Evolutionary conservation across 2,113 vertebrate species (phyloP), one percentile per base, ranked within the genome.

Genomic region (Hydropotes inermis): DNA sequence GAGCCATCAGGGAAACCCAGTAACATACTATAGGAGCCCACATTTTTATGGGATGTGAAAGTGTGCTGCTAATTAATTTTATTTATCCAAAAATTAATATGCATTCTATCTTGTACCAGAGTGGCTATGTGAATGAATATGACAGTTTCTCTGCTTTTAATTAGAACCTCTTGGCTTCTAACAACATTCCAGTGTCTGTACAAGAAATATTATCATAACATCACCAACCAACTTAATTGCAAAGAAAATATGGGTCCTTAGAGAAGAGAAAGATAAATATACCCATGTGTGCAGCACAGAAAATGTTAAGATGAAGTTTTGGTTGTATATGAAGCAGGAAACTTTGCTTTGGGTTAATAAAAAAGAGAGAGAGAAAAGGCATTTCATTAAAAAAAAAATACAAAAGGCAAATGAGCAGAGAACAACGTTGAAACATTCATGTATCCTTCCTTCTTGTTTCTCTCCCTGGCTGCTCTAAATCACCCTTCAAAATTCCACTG

Each of bases 301-400:
- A 83, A 36, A 82, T 54, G 11, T 67, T n/a, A 86, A 60, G 17
- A n/a, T 57, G 27, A 27, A 81, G 7, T 93, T 92, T 93, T 79
- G 3, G 54, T 85, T 85, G 2, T 86, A 7, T 81, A 5, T 45
- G 4, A 91, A 55, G 52, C 81, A 83, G 16, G 5, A 85, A 36
- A 85, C 36, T 85, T 85, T 6, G 8, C n/a, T 85, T 30, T 57
- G 47, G 55, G 6, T 84, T 50, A 43, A 7, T 27, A 74, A 74
- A 21, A 67, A 8, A 36, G 4, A 70, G 9, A 70, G 14, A n/a
- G 16, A n/a, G 23, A 78, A 57, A 87, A 57, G 19, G 7, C 7
- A 30, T 85, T 89, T 85, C 60, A 50, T 33, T 33, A 15, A 50
- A 39, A 39, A 78, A 60, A 55, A 52, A 78, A 52, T 4, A 54